Evolutionary conservation across 2,113 vertebrate species (phyloP).

Genomic region (Pseudorectes ferrugineus): DNA sequence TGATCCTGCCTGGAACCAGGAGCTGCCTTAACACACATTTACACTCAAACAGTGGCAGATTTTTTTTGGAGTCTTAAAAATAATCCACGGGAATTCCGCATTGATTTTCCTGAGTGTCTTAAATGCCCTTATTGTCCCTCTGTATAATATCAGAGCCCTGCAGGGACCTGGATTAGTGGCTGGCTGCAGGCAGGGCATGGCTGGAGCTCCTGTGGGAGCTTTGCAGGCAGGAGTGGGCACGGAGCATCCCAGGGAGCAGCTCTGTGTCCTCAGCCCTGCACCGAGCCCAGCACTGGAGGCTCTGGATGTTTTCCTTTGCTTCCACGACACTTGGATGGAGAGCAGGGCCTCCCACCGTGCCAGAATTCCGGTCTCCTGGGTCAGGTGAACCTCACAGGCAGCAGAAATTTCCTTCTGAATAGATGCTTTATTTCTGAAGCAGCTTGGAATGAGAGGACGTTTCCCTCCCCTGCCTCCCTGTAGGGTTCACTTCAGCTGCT

Average conservation of each 20-base stretch:
- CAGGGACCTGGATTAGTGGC: neutral
- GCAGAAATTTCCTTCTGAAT: neutral
- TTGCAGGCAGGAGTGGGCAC: neutral
- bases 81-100: neutral
- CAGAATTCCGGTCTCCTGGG: neutral
- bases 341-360: neutral
- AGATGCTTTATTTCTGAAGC: neutral
- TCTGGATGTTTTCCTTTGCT: neutral
- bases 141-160: neutral
- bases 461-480: neutral
- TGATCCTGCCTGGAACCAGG: neutral
- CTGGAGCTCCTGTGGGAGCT: neutral
- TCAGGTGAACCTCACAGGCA: conserved; percentile 10
- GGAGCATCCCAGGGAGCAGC: neutral
- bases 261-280: neutral
- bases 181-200: neutral
- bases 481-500: neutral
- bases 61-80: neutral
- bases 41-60: neutral
- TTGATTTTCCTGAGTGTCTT: neutral
- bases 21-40: neutral
- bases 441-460: neutral
- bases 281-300: neutral
- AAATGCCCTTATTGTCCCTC: neutral
- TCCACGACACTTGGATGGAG: neutral